Base-by-base conservation (phyloP, 1,140 invertebrate species). In the Vanessa atalanta region DNA sequence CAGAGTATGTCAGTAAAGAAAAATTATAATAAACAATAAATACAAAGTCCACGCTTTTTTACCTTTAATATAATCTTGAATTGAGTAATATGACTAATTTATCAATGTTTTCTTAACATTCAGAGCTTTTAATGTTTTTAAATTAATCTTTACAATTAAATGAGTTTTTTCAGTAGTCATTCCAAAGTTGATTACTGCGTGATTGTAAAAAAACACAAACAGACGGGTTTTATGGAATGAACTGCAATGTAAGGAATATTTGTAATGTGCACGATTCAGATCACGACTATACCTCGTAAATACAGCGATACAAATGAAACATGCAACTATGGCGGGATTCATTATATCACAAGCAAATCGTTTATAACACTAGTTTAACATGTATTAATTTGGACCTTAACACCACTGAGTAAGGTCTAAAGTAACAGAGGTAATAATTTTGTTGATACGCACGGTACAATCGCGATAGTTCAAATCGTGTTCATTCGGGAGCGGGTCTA, bases 281-380 rank as follows among this genome's bases (percentile, higher is more conserved):
- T 70, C 48, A 51, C 69, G 73, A 65, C 64, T 68, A 55, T 78
- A 69, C 63, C 69, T 77, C 78, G 76, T 82, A 80, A 82, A 82
- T 82, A 69, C 74, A 73, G 68, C 50, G 64, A 69, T 78, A 80
- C 79, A 78, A 72, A 78, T 71, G 76, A 77, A 78, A 77, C 80
- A 78, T 70, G 78, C 80, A 63, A 51, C n/a, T 51, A 68, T 73
- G 53, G 71, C 60, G 64, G 74, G 76, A 79, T 79, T 72, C 73
- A 78, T 78, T 64, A 61, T 74, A 76, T 75, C 63, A 57, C 74
- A 76, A 74, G 73, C 66, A 72, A 72, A 60, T 63, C 71, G 55
- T 66, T 48, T 20, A 15, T 43, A 26, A 63, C 71, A 66, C 37
- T 65, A 60, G 37, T 13, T 14, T 72, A 43, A 31, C 3, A 1